Percentiles rank a stretch among this genome's conserved stretches.
Evolutionary conservation across 1,140 invertebrate genomes (phyloP).

Genomic region (Drosophila varians): DNA sequence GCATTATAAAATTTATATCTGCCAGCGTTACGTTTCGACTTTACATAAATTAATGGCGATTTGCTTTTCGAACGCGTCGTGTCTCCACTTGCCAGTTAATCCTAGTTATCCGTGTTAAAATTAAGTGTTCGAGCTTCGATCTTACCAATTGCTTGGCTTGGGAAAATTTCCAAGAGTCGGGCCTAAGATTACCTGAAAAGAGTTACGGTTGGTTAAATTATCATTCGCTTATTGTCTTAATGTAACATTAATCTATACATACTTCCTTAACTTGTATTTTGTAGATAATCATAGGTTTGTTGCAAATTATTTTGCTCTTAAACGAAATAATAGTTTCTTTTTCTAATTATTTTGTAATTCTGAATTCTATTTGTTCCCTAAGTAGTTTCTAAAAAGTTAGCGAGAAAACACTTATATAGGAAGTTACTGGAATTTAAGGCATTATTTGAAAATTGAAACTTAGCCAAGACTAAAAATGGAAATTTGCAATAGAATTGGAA

Average conservation of each 20-base stretch:
- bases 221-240: not conserved
- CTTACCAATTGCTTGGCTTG: slow-evolving; percentile 17
- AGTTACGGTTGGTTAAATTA: not conserved
- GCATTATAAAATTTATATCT: slow-evolving; percentile 74
- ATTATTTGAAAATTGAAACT: too few relatives aligned
- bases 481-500: too few relatives aligned
- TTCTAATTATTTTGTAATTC: too few relatives aligned
- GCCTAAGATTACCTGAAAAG: not conserved
- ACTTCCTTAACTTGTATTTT: not conserved
- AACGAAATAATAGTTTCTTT: too few relatives aligned
- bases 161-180: slow-evolving; percentile 21
- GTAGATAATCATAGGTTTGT: not conserved
- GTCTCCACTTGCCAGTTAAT: slow-evolving; percentile 42
- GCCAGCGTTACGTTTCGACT: slow-evolving; percentile 65
- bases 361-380: too few relatives aligned
- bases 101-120: slow-evolving; percentile 42
- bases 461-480: too few relatives aligned
- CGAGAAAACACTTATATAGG: too few relatives aligned
- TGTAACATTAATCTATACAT: not conserved
- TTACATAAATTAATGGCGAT: slow-evolving; percentile 69
- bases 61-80: slow-evolving; percentile 44
- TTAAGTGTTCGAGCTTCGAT: slow-evolving; percentile 14
- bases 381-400: too few relatives aligned
- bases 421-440: too few relatives aligned
- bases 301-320: too few relatives aligned